Base-by-base conservation (phyloP, 2,113 vertebrate species). In the Catharus minimus region DNA sequence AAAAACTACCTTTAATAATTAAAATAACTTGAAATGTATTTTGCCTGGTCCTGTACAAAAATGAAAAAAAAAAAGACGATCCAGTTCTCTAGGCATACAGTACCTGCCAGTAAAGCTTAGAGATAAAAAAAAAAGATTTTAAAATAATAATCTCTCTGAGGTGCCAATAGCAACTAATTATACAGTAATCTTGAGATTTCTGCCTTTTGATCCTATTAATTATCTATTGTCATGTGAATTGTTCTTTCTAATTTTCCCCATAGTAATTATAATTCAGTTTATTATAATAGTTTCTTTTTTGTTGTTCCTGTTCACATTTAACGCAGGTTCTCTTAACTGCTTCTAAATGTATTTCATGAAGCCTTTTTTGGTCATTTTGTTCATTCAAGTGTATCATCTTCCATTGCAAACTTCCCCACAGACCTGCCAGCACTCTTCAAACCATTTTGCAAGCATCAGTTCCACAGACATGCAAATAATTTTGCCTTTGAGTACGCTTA, bases 141-240 rank as follows among this genome's bases (percentile, higher is more conserved):
- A 87, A 97, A 94, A 77, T 67, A 78, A 86, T 65, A 77, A 88
- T 95, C 41, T 85, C 50, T 52, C 36, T 81, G 19, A 58, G 9
- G 58, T 30, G 11, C 21, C 89, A 93, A 77, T n/a, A 95, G 69
- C 44, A 89, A 86, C 76, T 82, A 84, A 88, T 74, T 81, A 71
- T 46, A 74, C 1, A 30, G 9, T 10, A 75, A 75, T 88, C 76
- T 81, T 86, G 58, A 88, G n/a, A 92, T 74, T 50, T 92, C 30
- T 28, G 36, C 21, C 36, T 52, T 96, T 94, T 91, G 58, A 86
- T 79, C 32, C 27, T 79, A 72, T 72, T 61, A 8, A 64, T 67
- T 90, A 75, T 90, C 87, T 15, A 65, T 30, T 88, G 58, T 78
- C 33, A 60, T 68, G 13, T 81, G 28, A 86, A 78, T 80, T 71